Evolutionary conservation across 2,888 invertebrate genomes (phyloP).

Genomic region (Cantharis flavilabris): DNA sequence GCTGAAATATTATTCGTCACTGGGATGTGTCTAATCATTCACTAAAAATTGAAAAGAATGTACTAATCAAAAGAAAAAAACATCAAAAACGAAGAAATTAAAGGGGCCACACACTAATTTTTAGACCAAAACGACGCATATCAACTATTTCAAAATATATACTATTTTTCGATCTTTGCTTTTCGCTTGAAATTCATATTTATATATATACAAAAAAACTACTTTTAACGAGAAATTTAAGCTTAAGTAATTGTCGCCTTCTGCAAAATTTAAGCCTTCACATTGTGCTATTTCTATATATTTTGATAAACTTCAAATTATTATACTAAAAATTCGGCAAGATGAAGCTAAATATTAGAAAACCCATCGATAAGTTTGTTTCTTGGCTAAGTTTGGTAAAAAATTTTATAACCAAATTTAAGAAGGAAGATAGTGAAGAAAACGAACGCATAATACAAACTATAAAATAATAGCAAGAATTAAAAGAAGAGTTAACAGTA

Average conservation of each 20-base stretch:
- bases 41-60: slow-evolving; percentile 28
- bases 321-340: background rate
- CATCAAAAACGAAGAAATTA: slow-evolving; percentile 40
- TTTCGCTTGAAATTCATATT: slow-evolving; percentile 22
- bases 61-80: slow-evolving; percentile 10
- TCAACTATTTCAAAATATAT: slow-evolving; percentile 20
- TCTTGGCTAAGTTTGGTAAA: background rate
- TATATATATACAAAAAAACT: background rate
- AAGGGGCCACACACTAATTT: slow-evolving; percentile 28
- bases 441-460: background rate
- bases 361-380: background rate
- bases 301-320: slow-evolving; percentile 32
- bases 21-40: slow-evolving; percentile 34
- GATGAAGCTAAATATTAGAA: background rate
- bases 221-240: slow-evolving; percentile 20
- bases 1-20: background rate
- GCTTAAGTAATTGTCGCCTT: slow-evolving; percentile 26
- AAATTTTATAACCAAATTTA: background rate
- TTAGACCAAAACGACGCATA: slow-evolving; percentile 31
- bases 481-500: background rate
- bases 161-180: slow-evolving; percentile 35
- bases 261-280: slow-evolving; percentile 30
- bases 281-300: slow-evolving; percentile 25
- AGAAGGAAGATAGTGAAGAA: background rate
- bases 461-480: background rate